Evolutionary conservation across 1,140 invertebrate genomes (phyloP).

Genomic region (Marisa cornuarietis): DNA sequence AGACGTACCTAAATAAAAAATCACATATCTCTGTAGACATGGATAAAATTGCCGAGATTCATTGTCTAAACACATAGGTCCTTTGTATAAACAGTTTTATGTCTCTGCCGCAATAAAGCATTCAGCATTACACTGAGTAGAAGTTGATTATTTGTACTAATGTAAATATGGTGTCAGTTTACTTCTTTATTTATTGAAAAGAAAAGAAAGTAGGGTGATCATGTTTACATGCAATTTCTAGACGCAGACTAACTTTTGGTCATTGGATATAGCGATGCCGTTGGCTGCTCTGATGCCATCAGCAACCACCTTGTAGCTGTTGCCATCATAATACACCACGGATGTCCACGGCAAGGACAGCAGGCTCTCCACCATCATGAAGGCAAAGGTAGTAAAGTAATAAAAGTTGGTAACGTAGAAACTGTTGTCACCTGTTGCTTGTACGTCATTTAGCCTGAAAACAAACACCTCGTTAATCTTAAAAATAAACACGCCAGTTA

Average conservation of each 20-base stretch:
- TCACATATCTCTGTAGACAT: too few relatives aligned
- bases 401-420: constrained; percentile 42
- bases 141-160: too few relatives aligned
- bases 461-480: neutral
- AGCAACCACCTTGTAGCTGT: constrained; percentile 30
- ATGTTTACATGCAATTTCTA: neutral
- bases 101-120: too few relatives aligned
- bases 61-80: too few relatives aligned
- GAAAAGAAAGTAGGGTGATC: too few relatives aligned
- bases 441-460: constrained; percentile 45
- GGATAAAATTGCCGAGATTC: too few relatives aligned
- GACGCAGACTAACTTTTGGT: neutral
- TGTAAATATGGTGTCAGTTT: too few relatives aligned
- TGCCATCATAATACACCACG: constrained; percentile 42
- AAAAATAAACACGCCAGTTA: too few relatives aligned
- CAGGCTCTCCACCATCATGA: neutral
- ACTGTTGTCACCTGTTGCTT: constrained; percentile 42
- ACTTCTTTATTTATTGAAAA: too few relatives aligned
- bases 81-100: too few relatives aligned
- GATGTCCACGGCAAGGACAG: constrained; percentile 9
- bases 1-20: constrained; percentile 29
- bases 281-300: constrained; percentile 22
- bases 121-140: too few relatives aligned
- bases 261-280: neutral
- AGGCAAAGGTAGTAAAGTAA: neutral